Percentiles rank a stretch among this genome's conserved stretches.
Evolutionary conservation across 2,888 invertebrate genomes (phyloP).

Genomic region (Callosobruchus maculatus): DNA sequence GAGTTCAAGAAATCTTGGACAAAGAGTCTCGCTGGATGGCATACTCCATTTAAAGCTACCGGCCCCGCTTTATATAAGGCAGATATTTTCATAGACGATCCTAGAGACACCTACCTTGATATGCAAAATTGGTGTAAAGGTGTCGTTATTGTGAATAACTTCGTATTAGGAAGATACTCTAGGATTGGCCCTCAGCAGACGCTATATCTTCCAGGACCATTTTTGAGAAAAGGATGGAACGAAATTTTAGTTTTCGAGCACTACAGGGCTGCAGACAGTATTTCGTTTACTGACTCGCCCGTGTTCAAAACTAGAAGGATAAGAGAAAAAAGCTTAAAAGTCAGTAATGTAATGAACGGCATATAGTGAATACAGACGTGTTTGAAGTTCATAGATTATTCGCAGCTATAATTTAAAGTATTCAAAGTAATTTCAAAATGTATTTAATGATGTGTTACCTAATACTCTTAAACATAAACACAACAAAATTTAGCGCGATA

Average conservation of each 20-base stretch:
- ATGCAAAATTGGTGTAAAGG: conserved; percentile 85
- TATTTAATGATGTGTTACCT: too few relatives aligned
- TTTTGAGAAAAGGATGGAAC: conserved; percentile 56
- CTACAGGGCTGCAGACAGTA: conserved; percentile 30
- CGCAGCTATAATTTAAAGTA: too few relatives aligned
- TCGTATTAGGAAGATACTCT: conserved; percentile 81
- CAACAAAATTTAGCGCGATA: too few relatives aligned
- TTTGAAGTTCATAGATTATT: too few relatives aligned
- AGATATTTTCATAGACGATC: conserved; percentile 50
- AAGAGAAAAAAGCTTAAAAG: background rate
- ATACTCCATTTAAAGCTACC: conserved; percentile 54
- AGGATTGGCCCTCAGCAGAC: conserved; percentile 76
- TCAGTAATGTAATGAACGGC: background rate
- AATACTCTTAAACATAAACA: too few relatives aligned
- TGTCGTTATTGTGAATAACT: conserved; percentile 76
- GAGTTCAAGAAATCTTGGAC: conserved; percentile 53
- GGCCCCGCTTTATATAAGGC: conserved; percentile 59
- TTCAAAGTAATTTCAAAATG: too few relatives aligned
- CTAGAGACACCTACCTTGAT: conserved; percentile 74
- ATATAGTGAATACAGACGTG: too few relatives aligned
- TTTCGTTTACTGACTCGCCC: conserved; percentile 32
- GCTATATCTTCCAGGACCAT: conserved; percentile 76
- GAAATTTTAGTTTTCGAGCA: conserved; percentile 45
- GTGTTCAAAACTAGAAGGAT: conserved; percentile 25
- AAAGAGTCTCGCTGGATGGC: conserved; percentile 40